Evolutionary conservation across 53 echinoderm and acorn worm species (phyloP), one percentile per base, ranked within the genome.

Genomic region (Crossaster papposus): DNA sequence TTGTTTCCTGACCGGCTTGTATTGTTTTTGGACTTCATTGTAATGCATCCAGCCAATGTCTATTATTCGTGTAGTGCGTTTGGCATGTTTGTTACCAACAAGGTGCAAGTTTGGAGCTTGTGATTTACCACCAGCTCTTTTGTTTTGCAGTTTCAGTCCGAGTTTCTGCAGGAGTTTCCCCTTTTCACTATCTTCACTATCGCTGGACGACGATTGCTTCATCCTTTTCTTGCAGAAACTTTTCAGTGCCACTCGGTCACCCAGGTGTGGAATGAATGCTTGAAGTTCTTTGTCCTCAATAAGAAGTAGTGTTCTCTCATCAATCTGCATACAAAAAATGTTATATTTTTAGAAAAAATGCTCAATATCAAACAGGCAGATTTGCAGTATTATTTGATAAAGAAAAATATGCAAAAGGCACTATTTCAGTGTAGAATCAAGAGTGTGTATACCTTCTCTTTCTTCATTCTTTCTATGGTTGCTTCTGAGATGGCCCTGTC

Each of bases 1-100:
- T 76, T 74, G 86, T 51, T 86, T 86, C 30, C 85, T n/a, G 29
- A 85, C 72, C n/a, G 4, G 85, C 52, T 85, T 85, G 72, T 64
- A 83, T 71, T 30, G 37, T 28, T 68, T 70, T 24, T 36, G 35
- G 20, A 35, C 71, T 70, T 71, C 65, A 72, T 85, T 52, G 14
- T 65, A 86, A 36, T 86, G 53, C 29, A 52, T 22, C 86, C 86
- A 86, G 2, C 75, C 86, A 34, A 86, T 86, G 15, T 86, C 86
- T 18, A 86, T 86, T 51, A 75, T 86, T 58, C 75, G 44, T 44
- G 44, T 44, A 44, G 44, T 12, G 17, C 73, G 24, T 34, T 77
- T 77, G 31, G 77, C 77, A 77, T 77, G 34, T 44, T 33, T 77
- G 77, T 77, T 77, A 0, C 77, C 77, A 36, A 77, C 36, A 17